Percentiles rank a stretch among this genome's conserved stretches.
phyloP scores from a whole-genome alignment of 2,113 vertebrate species.

The Butorides virescens region DNA sequence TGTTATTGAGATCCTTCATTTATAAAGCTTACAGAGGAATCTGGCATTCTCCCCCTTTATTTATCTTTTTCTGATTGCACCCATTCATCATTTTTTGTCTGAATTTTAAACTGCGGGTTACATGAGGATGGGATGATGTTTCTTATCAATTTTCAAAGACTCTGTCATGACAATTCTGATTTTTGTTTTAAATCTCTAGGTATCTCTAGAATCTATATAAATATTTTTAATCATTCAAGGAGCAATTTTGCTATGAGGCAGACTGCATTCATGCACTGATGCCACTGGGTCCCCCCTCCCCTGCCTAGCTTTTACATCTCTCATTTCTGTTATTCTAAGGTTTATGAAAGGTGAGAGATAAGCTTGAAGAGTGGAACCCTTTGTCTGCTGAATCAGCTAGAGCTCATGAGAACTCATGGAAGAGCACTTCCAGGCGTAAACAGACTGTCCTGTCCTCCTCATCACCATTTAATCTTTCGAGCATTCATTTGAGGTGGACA shows the following conservation, averaged over 20 bases:
- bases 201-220: not conserved
- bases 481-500: not conserved
- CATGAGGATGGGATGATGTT: not conserved
- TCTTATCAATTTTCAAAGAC: not conserved
- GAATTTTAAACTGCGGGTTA: not conserved
- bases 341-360: not conserved
- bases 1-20: not conserved
- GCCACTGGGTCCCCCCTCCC: not conserved
- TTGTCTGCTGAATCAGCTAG: not conserved
- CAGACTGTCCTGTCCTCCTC: not conserved
- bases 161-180: not conserved
- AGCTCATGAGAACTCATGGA: not conserved
- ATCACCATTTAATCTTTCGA: not conserved
- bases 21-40: not conserved
- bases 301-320: not conserved
- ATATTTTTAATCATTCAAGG: not conserved
- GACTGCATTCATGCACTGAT: not conserved
- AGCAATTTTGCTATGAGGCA: not conserved
- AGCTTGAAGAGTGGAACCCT: not conserved
- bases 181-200: constrained; percentile 15
- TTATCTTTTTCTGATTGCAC: constrained; percentile 7
- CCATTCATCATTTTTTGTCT: not conserved
- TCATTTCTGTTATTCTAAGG: not conserved
- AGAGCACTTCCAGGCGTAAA: not conserved
- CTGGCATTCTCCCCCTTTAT: not conserved